These are phyloP conservation scores for Characodon lateralis DNA, from an alignment of 2,797 vertebrate genomes.

Conservation along the genomic window DNA sequence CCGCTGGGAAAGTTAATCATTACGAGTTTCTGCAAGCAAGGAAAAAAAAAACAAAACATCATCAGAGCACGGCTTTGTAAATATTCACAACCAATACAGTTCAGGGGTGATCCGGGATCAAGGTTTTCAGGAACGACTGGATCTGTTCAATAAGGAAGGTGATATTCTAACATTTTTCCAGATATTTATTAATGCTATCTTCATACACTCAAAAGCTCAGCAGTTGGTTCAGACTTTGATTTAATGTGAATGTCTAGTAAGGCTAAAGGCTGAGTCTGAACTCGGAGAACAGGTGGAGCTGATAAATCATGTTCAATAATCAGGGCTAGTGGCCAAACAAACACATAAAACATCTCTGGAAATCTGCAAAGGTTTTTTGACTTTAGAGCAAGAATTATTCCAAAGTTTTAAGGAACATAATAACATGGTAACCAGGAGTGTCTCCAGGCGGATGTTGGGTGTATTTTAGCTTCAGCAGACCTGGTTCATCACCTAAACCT, in stretches of 20 bases:
- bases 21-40: slow-evolving; percentile 85
- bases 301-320: not conserved
- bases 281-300: no score
- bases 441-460: no score
- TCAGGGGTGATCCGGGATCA: no score
- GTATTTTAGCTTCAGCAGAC: no score
- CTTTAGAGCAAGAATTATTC: not conserved
- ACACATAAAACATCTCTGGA: not conserved
- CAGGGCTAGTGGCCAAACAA: not conserved
- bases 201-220: not conserved
- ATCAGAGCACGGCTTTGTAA: slow-evolving; percentile 3
- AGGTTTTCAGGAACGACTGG: no score
- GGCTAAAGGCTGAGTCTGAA: slow-evolving; percentile 4
- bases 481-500: not conserved
- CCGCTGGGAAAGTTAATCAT: slow-evolving; percentile 96
- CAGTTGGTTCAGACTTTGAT: no score
- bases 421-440: no score
- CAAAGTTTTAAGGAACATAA: no score
- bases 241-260: not conserved
- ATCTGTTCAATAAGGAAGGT: no score
- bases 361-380: not conserved
- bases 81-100: not conserved
- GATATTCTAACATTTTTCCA: no score
- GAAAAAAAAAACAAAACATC: not conserved
- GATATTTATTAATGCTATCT: no score